phyloP scores from a whole-genome alignment of 1,140 invertebrate genomes.

The Cotesia vestalis region DNA sequence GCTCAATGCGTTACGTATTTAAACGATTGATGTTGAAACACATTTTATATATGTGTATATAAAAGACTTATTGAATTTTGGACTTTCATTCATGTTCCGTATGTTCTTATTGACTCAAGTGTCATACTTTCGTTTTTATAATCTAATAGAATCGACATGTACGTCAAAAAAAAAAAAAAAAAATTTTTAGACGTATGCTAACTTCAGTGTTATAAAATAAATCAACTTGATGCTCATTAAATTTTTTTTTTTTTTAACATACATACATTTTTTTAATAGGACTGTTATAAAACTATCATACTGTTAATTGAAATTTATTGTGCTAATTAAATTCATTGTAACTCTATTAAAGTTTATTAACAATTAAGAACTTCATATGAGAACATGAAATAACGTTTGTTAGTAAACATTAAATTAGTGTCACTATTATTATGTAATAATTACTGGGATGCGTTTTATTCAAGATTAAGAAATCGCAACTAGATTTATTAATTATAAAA shows the following conservation, averaged over 20 bases:
- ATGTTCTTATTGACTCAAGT: not conserved
- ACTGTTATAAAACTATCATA: not conserved
- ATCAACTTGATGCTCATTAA: not conserved
- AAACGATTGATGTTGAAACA: constrained; percentile 1
- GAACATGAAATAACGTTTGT: too few species aligned
- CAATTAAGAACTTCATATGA: too few species aligned
- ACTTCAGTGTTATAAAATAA: not conserved
- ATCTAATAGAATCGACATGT: not conserved
- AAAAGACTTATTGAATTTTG: not conserved
- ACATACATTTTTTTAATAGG: not conserved
- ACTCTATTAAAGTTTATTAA: too few species aligned
- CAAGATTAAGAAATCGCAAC: too few species aligned
- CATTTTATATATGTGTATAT: not conserved
- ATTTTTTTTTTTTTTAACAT: not conserved
- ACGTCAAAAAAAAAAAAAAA: not conserved
- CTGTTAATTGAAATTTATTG: too few species aligned
- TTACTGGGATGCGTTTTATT: too few species aligned
- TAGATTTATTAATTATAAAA: too few species aligned
- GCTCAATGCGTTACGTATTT: constrained; percentile 10
- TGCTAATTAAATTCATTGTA: too few species aligned
- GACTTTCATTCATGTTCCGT: constrained; percentile 6
- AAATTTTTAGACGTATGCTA: too few species aligned
- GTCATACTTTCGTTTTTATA: constrained; percentile 4
- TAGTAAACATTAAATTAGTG: too few species aligned
- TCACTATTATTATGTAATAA: too few species aligned